Evolutionary conservation across 2,113 vertebrate species (phyloP).

Genomic region (Trachemys scripta): DNA sequence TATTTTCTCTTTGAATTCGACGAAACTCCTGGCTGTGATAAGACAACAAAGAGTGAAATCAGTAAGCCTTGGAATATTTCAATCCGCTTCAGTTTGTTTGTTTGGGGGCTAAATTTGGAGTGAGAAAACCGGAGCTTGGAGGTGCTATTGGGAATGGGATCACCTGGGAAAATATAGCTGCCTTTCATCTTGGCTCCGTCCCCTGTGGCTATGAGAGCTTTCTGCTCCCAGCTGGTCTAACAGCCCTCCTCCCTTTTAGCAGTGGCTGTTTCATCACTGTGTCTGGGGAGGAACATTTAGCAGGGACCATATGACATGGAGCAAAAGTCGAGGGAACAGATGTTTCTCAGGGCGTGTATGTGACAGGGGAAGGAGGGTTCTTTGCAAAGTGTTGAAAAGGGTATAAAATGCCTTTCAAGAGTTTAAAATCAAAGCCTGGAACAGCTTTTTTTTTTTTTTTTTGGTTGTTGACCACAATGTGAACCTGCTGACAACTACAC

Average conservation of each 20-base stretch:
- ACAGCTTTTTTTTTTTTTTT: not conserved
- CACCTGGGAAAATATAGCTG: constrained; percentile 76
- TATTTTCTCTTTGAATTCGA: constrained; percentile 54
- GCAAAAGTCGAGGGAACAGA: constrained; percentile 54
- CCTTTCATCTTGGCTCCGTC: constrained; percentile 59
- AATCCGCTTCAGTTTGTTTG: constrained; percentile 69
- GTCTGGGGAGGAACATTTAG: constrained; percentile 53
- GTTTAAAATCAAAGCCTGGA: not conserved
- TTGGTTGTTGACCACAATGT: not conserved
- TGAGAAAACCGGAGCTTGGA: constrained; percentile 61
- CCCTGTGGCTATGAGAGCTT: constrained; percentile 26
- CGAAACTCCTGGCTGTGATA: constrained; percentile 48
- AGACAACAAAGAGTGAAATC: constrained; percentile 38
- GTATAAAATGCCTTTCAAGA: not conserved
- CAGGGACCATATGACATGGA: not conserved
- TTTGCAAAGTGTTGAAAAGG: not conserved
- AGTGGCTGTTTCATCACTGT: not conserved
- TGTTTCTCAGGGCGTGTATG: constrained; percentile 10
- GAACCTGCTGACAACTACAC: not conserved
- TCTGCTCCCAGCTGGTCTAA: constrained; percentile 51
- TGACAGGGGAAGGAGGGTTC: not conserved
- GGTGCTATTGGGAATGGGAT: constrained; percentile 67
- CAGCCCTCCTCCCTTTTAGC: constrained; percentile 44
- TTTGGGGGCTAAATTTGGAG: constrained; percentile 54
- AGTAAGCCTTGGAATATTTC: not conserved